phyloP scores from a whole-genome alignment of 2,113 vertebrate species.

The Sinocyclocheilus rhinocerous region DNA sequence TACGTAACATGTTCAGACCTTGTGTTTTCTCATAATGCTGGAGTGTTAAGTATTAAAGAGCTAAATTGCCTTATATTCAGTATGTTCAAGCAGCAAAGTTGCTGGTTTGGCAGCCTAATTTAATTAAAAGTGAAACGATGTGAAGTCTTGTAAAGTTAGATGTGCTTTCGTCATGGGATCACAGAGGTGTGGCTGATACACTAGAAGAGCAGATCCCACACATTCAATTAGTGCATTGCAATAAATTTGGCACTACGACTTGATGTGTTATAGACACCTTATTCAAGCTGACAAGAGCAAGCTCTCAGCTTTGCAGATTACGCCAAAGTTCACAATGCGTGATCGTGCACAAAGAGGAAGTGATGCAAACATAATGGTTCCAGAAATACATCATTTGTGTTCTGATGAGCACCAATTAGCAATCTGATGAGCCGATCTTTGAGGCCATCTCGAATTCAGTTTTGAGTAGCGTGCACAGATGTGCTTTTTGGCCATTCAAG shows the following conservation, averaged over 20 bases:
- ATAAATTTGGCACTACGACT: slow-evolving; percentile 19
- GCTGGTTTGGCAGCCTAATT: neutral
- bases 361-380: slow-evolving; percentile 35
- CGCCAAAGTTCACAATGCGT: slow-evolving; percentile 3
- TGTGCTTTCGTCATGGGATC: slow-evolving; percentile 13
- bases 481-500: slow-evolving; percentile 49
- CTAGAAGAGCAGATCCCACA: slow-evolving; percentile 20
- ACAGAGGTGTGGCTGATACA: slow-evolving; percentile 8
- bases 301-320: slow-evolving; percentile 43
- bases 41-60: slow-evolving; percentile 14
- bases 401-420: slow-evolving; percentile 53
- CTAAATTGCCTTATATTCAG: neutral
- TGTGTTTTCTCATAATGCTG: slow-evolving; percentile 12
- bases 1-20: neutral
- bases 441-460: slow-evolving; percentile 31
- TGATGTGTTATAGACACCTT: slow-evolving; percentile 39
- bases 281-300: slow-evolving; percentile 53
- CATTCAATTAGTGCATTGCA: slow-evolving; percentile 30
- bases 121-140: slow-evolving; percentile 16
- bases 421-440: slow-evolving; percentile 24
- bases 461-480: slow-evolving; percentile 38
- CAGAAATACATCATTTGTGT: slow-evolving; percentile 47
- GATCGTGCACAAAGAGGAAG: slow-evolving; percentile 29
- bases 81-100: neutral
- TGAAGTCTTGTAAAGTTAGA: neutral